Evolutionary conservation across 2,888 invertebrate genomes (phyloP).

Genomic region (Opisthograptis luteolata): DNA sequence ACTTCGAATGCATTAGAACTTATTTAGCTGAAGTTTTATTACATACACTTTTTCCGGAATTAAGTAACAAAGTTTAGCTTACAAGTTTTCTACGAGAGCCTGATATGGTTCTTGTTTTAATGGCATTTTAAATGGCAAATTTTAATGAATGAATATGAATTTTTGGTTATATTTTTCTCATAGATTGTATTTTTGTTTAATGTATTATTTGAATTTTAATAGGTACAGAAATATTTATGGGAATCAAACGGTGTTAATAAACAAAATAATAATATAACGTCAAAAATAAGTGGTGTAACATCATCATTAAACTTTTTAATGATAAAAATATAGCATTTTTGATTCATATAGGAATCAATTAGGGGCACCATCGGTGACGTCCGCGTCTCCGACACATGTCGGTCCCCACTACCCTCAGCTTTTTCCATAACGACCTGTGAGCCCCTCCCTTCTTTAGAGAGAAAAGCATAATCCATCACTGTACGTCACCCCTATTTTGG

Average conservation of each 20-base stretch:
- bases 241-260: too few relatives aligned
- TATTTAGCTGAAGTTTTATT: conserved; percentile 42
- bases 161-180: too few relatives aligned
- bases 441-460: conserved; percentile 85
- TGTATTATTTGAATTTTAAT: too few relatives aligned
- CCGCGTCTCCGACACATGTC: conserved; percentile 85
- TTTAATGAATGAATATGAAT: too few relatives aligned
- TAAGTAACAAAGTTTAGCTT: background rate
- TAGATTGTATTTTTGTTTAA: too few relatives aligned
- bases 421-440: conserved; percentile 85
- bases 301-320: too few relatives aligned
- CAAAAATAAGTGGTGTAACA: too few relatives aligned
- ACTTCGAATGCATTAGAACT: conserved; percentile 45
- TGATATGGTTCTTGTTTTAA: background rate
- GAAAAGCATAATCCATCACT: conserved; percentile 86
- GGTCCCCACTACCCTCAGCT: conserved; percentile 85
- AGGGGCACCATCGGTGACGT: conserved; percentile 81
- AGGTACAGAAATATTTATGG: too few relatives aligned
- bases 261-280: too few relatives aligned
- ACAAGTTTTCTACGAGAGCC: background rate
- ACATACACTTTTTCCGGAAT: conserved; percentile 15
- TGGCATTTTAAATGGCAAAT: too few relatives aligned
- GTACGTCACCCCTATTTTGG: conserved; percentile 86
- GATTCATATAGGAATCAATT: conserved; percentile 78
- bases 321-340: conserved; percentile 44